Evolutionary conservation across 2,797 vertebrate species (phyloP).

Genomic region (Molossus molossus): DNA sequence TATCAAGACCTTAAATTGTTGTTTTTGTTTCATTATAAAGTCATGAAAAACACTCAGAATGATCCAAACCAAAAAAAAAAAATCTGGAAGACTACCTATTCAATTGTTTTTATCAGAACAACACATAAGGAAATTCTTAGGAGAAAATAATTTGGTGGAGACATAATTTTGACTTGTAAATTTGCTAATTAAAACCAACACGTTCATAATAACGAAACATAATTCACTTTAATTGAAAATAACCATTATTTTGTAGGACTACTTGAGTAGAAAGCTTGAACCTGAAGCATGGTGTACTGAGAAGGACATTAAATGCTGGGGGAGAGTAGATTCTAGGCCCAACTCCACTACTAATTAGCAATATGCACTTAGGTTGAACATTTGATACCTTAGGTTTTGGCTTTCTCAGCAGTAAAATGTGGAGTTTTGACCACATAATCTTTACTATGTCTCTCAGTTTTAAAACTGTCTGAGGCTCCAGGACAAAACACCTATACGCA

Average conservation of each 20-base stretch:
- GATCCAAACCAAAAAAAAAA: constrained; percentile 33
- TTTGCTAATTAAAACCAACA: constrained; percentile 27
- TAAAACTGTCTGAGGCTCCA: not conserved
- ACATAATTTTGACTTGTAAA: constrained; percentile 43
- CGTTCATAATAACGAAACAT: not conserved
- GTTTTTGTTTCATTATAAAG: constrained; percentile 75
- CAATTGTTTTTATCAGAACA: constrained; percentile 39
- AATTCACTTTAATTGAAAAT: not conserved
- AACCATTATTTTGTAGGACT: not conserved
- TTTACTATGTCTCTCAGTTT: not conserved
- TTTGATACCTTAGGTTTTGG: not conserved
- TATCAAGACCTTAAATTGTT: constrained; percentile 76
- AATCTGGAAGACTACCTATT: constrained; percentile 4
- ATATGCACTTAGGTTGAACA: not conserved
- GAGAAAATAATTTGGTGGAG: constrained; percentile 41
- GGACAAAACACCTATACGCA: not conserved
- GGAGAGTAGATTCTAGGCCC: not conserved
- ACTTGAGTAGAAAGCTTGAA: not conserved
- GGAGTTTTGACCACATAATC: not conserved
- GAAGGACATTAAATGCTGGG: not conserved
- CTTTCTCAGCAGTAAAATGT: not conserved
- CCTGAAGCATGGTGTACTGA: not conserved
- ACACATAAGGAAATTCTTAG: constrained; percentile 15
- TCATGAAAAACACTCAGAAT: constrained; percentile 69
- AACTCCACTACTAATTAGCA: not conserved